These are phyloP conservation scores for Megamerina dolium DNA, from an alignment of 2,888 invertebrate species.

Conservation along the genomic window DNA sequence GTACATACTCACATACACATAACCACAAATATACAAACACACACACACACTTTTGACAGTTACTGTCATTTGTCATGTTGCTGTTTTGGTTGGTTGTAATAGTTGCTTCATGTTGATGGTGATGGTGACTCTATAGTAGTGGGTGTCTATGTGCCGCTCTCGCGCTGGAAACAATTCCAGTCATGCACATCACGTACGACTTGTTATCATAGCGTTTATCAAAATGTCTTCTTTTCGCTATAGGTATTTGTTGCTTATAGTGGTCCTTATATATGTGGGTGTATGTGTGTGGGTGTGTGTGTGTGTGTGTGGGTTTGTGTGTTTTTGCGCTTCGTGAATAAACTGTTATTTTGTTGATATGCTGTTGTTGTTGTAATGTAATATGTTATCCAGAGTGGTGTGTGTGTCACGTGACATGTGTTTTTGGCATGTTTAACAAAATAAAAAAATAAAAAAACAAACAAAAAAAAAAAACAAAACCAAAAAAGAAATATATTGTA, in stretches of 20 bases:
- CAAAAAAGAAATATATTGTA: not conserved
- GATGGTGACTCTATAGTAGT: not conserved
- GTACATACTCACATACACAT: not conserved
- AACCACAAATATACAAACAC: not conserved
- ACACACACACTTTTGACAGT: not conserved
- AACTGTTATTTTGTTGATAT: slow-evolving; percentile 3
- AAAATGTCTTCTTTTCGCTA: slow-evolving; percentile 18
- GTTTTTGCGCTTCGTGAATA: no score
- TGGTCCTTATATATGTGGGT: no score
- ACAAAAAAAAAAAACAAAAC: no score
- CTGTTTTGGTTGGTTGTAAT: not conserved
- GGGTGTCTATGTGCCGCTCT: no score
- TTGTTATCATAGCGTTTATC: slow-evolving; percentile 25
- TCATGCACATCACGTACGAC: slow-evolving; percentile 21
- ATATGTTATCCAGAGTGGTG: slow-evolving; percentile 12
- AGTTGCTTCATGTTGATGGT: not conserved
- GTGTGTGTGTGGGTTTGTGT: no score
- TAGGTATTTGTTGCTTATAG: not conserved
- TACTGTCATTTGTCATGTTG: not conserved
- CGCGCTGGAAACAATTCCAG: no score
- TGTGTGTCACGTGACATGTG: slow-evolving; percentile 22
- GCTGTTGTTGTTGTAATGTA: slow-evolving; percentile 4
- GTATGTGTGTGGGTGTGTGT: no score
- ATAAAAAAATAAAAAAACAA: no score
- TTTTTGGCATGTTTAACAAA: not conserved